phyloP scores from a whole-genome alignment of 2,797 vertebrate species.

The Falco columbarius region DNA sequence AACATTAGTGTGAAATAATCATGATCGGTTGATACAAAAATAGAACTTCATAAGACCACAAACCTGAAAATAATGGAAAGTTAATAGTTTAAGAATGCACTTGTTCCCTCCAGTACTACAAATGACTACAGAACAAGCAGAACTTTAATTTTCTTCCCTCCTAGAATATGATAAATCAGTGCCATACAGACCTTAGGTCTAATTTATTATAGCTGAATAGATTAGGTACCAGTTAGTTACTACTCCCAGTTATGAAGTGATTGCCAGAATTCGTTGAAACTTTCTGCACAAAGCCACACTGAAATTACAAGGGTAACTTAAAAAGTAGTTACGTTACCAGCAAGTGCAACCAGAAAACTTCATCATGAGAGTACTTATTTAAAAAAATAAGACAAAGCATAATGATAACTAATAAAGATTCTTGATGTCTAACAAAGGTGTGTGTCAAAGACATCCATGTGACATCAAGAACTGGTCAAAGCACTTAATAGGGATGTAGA shows the following conservation, averaged over 20 bases:
- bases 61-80: background rate
- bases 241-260: background rate
- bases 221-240: background rate
- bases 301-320: background rate
- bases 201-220: background rate
- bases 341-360: background rate
- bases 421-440: background rate
- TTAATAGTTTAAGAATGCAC: background rate
- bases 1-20: too few species aligned
- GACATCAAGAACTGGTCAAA: background rate
- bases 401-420: background rate
- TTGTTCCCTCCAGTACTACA: background rate
- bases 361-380: background rate
- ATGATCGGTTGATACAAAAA: too few species aligned
- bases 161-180: background rate
- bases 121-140: background rate
- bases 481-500: background rate
- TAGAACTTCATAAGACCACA: background rate
- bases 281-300: background rate
- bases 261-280: background rate
- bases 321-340: background rate
- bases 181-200: background rate
- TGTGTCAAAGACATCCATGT: background rate
- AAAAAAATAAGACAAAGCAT: background rate
- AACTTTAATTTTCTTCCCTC: background rate